Evolutionary conservation across 2,888 invertebrate species (phyloP).

Genomic region (Microctonus aethiopoides): DNA sequence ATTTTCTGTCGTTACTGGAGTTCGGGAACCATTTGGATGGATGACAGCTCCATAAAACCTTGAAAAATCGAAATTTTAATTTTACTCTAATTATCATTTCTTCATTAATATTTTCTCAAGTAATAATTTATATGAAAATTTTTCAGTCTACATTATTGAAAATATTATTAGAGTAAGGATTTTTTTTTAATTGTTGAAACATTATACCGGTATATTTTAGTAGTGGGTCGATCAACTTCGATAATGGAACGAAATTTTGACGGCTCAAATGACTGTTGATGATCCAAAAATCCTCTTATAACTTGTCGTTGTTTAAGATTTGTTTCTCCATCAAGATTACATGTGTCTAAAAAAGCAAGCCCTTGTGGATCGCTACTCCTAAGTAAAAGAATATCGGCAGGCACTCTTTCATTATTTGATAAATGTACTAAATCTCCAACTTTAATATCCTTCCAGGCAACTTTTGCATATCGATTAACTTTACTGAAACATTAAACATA

Average conservation of each 20-base stretch:
- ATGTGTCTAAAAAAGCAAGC: slow-evolving; percentile 93
- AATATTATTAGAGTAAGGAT: not conserved
- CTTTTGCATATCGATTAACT: slow-evolving; percentile 83
- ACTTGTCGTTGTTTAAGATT: slow-evolving; percentile 94
- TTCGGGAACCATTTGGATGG: slow-evolving; percentile 81
- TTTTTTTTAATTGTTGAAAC: too few species aligned
- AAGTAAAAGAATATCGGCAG: slow-evolving; percentile 92
- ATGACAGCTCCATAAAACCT: slow-evolving; percentile 88
- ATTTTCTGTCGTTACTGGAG: slow-evolving; percentile 89
- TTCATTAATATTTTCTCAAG: not conserved
- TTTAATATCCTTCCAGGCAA: slow-evolving; percentile 89
- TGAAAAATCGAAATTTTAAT: slow-evolving; percentile 13
- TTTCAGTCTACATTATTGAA: not conserved
- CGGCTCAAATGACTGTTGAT: slow-evolving; percentile 81
- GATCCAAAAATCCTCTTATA: slow-evolving; percentile 79
- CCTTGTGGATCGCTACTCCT: slow-evolving; percentile 90
- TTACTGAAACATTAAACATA: slow-evolving; percentile 71
- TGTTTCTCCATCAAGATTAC: slow-evolving; percentile 96
- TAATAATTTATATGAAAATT: too few species aligned
- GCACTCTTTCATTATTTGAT: slow-evolving; percentile 96
- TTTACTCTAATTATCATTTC: not conserved
- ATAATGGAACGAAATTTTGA: slow-evolving; percentile 84
- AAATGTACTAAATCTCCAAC: slow-evolving; percentile 96
- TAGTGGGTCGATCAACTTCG: slow-evolving; percentile 94
- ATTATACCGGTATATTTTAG: slow-evolving; percentile 86